Percentiles rank a stretch among this genome's conserved stretches.
phyloP scores from a whole-genome alignment of 2,797 vertebrate genomes.

The Cetoscarus ocellatus region DNA sequence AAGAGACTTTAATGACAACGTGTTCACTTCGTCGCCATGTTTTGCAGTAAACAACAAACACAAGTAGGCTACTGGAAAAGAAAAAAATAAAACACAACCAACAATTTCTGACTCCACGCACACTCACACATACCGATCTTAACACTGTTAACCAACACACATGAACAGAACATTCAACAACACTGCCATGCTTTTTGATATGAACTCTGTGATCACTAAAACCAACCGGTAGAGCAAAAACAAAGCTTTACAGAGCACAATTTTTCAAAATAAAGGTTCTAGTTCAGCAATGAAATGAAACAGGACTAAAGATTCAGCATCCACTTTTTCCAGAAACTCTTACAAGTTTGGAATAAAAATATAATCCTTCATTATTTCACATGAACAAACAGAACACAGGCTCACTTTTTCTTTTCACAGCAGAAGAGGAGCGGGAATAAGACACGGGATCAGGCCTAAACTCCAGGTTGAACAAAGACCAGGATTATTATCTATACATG shows the following conservation, averaged over 20 bases:
- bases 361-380: constrained; percentile 69
- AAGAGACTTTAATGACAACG: constrained; percentile 63
- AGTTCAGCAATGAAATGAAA: constrained; percentile 49
- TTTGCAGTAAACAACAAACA: constrained; percentile 75
- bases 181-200: constrained; percentile 83
- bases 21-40: constrained; percentile 40
- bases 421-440: constrained; percentile 41
- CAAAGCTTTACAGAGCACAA: constrained; percentile 57
- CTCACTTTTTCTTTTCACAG: constrained; percentile 58
- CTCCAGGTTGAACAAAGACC: constrained; percentile 53
- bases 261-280: constrained; percentile 41
- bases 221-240: constrained; percentile 55
- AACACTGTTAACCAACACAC: constrained; percentile 75
- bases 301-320: constrained; percentile 28
- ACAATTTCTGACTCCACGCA: constrained; percentile 70
- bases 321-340: constrained; percentile 36
- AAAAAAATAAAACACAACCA: constrained; percentile 60
- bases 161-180: constrained; percentile 78
- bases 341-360: constrained; percentile 66
- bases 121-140: constrained; percentile 66
- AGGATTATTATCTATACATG: constrained; percentile 67
- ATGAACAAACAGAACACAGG: constrained; percentile 65
- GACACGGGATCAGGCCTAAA: constrained; percentile 58
- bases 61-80: constrained; percentile 68
- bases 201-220: constrained; percentile 65